Evolutionary conservation across 2,113 vertebrate genomes (phyloP), one percentile per base, ranked within the genome.

Genomic region (Megalops atlanticus): DNA sequence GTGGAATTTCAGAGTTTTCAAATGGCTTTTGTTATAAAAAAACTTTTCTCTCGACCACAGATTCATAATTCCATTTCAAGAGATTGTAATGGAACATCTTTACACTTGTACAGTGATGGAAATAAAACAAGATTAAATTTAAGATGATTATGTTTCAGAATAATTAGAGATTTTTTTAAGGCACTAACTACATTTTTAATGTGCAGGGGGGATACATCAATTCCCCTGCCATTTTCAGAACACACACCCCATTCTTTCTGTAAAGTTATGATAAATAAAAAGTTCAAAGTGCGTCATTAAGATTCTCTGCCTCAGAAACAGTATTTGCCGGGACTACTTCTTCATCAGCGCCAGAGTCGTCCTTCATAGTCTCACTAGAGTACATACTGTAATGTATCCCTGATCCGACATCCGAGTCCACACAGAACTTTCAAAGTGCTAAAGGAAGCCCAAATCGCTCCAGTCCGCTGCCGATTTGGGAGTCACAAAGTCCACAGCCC

Each of bases 181-280:
- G 92, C 92, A 93, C 92, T 87, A 79, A 82, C 78, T 80, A 78
- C 80, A 82, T 80, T 75, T 79, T 77, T 41, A 83, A 77, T 80
- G n/a, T 81, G 80, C 85, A 35, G n/a, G 76, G 52, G 38, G 79
- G 83, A 58, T 15, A 16, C 38, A 15, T 24, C 7, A 27, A 79
- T 49, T 70, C 18, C 41, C 70, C 35, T 82, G 68, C 54, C 80
- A 43, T 68, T 80, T 36, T 27, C 43, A 24, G 47, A 27, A 47
- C 24, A 45, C 43, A 10, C 43, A 74, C 49, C 49, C 49, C 58
- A 38, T 36, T 10, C 36, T 58, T 38, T 78, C 36, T 40, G 72
- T 39, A 58, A 78, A 64, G 41, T 40, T 36, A 39, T 43, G 47
- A 43, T 12, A n/a, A 27, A 2, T 75, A 45, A 27, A 16, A 64